Conservation (phyloP, 2,797 vertebrate genomes). For the Phaenicophaeus curvirostris region DNA sequence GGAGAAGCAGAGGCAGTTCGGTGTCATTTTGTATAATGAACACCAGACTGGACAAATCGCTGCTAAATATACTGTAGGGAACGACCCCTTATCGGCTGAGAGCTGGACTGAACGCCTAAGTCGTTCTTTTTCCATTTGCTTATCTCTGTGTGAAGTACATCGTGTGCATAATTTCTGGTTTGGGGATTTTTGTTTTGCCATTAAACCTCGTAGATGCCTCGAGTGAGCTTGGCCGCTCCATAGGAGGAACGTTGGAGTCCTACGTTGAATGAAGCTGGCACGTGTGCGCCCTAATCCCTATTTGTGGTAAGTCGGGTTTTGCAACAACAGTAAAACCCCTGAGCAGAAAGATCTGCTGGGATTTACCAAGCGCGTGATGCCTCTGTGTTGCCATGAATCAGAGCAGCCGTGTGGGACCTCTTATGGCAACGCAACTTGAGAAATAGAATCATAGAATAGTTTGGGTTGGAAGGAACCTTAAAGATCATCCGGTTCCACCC, state of each 20-base stretch:
- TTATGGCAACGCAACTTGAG: not conserved
- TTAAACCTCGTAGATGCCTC: not conserved
- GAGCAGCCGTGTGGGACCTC: slow-evolving; percentile 7
- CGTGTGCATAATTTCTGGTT: not conserved
- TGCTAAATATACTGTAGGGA: slow-evolving; percentile 21
- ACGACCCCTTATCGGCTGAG: not conserved
- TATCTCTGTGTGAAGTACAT: not conserved
- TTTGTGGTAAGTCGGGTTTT: not conserved
- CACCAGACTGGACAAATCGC: slow-evolving; percentile 15
- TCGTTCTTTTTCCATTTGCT: not conserved
- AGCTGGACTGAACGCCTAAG: not conserved
- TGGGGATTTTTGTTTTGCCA: not conserved
- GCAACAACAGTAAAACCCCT: not conserved
- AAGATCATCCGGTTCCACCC: no score
- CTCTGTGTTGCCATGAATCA: not conserved
- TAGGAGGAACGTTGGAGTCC: not conserved
- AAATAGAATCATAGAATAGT: not conserved
- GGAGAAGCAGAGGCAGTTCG: not conserved
- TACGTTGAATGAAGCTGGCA: rapidly evolving
- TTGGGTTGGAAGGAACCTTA: no score
- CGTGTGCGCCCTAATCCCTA: not conserved
- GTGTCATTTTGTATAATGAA: slow-evolving; percentile 24
- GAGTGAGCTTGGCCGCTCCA: not conserved
- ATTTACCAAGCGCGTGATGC: not conserved
- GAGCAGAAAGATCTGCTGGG: not conserved